A percentile compares a stretch with the other conserved stretches of the same genome.
Evolutionary conservation across 2,113 vertebrate species (phyloP).

Genomic region (Passer domesticus): DNA sequence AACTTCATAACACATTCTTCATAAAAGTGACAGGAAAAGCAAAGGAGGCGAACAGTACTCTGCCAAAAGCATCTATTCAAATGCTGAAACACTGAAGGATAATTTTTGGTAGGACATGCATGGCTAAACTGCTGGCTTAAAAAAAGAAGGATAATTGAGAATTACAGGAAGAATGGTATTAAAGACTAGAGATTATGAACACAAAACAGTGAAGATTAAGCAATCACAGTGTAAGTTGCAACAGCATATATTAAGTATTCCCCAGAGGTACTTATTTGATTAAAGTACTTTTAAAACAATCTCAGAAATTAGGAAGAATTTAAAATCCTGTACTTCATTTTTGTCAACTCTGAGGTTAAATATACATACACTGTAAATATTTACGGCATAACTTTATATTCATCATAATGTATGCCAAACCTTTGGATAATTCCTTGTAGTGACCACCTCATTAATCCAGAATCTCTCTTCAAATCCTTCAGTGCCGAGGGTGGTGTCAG

Average conservation of each 20-base stretch:
- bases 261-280: not conserved
- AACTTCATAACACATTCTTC: constrained; percentile 17
- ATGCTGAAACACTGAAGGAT: not conserved
- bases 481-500: fast-evolving
- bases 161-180: not conserved
- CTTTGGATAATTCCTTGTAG: not conserved
- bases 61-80: not conserved
- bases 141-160: not conserved
- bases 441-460: not conserved
- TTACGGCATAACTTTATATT: not conserved
- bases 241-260: not conserved
- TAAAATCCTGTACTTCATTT: not conserved
- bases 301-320: not conserved
- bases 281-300: not conserved
- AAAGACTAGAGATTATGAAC: not conserved
- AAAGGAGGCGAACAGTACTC: not conserved
- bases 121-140: not conserved
- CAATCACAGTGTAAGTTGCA: not conserved
- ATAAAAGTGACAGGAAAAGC: constrained; percentile 22
- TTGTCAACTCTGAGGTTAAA: not conserved
- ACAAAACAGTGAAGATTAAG: not conserved
- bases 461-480: not conserved
- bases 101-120: not conserved
- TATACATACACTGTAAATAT: not conserved
- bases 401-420: not conserved